Percentiles rank a stretch among this genome's conserved stretches.
Evolutionary conservation across 1,140 invertebrate species (phyloP).

Genomic region (Micrasema longulum): DNA sequence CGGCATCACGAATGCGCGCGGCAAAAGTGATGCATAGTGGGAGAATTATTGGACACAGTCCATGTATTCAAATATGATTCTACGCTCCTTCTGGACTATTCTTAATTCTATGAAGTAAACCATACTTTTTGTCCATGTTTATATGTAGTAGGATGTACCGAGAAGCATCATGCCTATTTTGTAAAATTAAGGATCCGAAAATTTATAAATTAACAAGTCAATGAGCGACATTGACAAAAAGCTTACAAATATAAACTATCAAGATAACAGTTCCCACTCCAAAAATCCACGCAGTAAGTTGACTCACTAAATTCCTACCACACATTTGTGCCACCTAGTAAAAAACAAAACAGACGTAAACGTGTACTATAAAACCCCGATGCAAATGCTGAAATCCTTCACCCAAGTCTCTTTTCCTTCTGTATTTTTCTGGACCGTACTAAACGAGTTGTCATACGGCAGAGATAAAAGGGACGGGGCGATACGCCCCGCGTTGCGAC

Average conservation of each 20-base stretch:
- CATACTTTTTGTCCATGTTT: too few relatives aligned
- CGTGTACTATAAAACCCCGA: background rate
- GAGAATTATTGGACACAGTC: too few relatives aligned
- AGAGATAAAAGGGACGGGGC: background rate
- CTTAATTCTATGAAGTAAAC: too few relatives aligned
- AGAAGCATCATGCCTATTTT: too few relatives aligned
- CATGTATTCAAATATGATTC: too few relatives aligned
- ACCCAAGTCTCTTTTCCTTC: background rate
- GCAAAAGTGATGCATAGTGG: too few relatives aligned
- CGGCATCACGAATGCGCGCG: too few relatives aligned
- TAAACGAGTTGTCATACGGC: constrained; percentile 30
- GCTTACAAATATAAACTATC: constrained; percentile 22
- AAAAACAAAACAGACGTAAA: background rate
- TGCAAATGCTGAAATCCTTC: background rate
- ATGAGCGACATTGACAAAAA: constrained; percentile 25
- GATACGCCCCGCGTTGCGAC: background rate
- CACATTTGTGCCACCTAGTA: background rate
- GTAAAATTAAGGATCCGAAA: constrained; percentile 1
- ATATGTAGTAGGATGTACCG: too few relatives aligned
- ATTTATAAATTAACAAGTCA: constrained; percentile 30
- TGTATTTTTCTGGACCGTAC: background rate
- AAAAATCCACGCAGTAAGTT: background rate
- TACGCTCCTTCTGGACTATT: too few relatives aligned
- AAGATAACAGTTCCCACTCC: constrained; percentile 4
- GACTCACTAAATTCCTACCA: background rate